Evolutionary conservation across 2,888 invertebrate species (phyloP).

Genomic region (Heliconius aoede): DNA sequence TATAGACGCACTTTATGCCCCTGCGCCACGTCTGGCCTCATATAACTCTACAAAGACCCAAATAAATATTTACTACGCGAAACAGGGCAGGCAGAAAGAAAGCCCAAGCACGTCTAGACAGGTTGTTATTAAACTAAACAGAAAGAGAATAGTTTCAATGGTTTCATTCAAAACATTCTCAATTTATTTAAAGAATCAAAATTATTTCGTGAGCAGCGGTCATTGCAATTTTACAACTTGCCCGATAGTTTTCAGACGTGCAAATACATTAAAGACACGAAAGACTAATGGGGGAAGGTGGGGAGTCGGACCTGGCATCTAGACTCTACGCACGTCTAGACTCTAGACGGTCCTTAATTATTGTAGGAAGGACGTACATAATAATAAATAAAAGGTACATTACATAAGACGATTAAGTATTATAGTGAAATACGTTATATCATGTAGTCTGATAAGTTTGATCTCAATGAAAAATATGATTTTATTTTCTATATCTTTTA

Average conservation of each 20-base stretch:
- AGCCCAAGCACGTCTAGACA: constrained; percentile 7
- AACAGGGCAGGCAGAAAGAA: not conserved
- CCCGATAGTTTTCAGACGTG: constrained; percentile 22
- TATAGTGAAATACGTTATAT: not conserved
- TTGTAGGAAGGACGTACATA: not conserved
- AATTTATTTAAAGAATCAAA: not conserved
- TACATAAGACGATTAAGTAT: not conserved
- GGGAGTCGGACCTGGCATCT: constrained; percentile 44
- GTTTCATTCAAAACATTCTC: not conserved
- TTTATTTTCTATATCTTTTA: not conserved
- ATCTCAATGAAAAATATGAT: not conserved
- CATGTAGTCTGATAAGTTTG: not conserved
- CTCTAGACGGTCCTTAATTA: constrained; percentile 37
- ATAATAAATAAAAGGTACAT: not conserved
- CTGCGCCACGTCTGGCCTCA: no score
- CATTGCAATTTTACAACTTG: constrained; percentile 5
- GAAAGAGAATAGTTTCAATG: not conserved
- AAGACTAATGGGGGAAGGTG: constrained; percentile 24
- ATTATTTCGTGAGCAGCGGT: not conserved
- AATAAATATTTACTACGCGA: no score
- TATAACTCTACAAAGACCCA: no score
- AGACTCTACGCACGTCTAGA: constrained; percentile 65
- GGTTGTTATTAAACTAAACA: constrained; percentile 11
- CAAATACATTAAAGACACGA: constrained; percentile 15
- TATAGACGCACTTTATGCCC: no score